Percentiles rank a stretch among this genome's conserved stretches.
Evolutionary conservation across 2,797 vertebrate species (phyloP).

Genomic region (Choloepus didactylus): DNA sequence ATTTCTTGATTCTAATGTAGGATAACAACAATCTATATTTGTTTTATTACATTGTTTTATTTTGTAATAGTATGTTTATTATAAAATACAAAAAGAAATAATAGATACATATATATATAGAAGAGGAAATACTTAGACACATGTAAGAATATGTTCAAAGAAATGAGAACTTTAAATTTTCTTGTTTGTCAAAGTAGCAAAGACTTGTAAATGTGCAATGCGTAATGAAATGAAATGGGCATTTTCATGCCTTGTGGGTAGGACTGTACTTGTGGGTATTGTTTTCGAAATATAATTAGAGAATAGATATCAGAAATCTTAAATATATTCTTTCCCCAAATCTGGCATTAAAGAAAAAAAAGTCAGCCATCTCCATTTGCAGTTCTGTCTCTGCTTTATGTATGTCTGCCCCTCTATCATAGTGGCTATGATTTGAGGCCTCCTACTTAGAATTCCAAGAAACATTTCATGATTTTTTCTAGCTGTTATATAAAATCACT

Average conservation of each 20-base stretch:
- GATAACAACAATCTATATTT: background rate
- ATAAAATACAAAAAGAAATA: constrained; percentile 34
- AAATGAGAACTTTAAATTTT: constrained; percentile 43
- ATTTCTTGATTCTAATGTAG: background rate
- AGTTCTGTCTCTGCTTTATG: background rate
- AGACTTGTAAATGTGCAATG: background rate
- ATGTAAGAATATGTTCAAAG: constrained; percentile 39
- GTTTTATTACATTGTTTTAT: constrained; percentile 1
- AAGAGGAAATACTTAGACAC: background rate
- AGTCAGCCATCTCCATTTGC: background rate
- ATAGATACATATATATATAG: background rate
- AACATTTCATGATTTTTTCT: background rate
- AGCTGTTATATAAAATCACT: background rate
- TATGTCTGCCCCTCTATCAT: background rate
- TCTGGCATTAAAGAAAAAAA: background rate
- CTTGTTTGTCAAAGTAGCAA: background rate
- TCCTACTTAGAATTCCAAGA: background rate
- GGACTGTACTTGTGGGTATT: background rate
- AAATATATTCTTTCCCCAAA: constrained; percentile 48
- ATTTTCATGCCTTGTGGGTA: background rate
- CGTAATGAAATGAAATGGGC: background rate
- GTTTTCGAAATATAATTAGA: constrained; percentile 43
- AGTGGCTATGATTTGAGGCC: background rate
- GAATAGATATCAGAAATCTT: background rate
- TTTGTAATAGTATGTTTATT: constrained; percentile 41